Evolutionary conservation across 2,113 vertebrate species (phyloP).

Genomic region (Delphinus delphis): DNA sequence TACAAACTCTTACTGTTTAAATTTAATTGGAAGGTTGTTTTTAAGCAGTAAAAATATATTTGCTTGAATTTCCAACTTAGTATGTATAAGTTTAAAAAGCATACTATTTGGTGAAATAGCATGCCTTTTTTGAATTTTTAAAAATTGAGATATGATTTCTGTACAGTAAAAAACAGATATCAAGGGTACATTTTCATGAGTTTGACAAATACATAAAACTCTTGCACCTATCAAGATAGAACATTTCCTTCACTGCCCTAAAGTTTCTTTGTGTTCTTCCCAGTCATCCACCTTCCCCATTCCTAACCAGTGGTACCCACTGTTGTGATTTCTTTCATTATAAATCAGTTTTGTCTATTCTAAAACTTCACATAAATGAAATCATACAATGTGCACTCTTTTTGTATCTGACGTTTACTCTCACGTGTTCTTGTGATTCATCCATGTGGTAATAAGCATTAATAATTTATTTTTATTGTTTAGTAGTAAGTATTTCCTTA

Average conservation of each 20-base stretch:
- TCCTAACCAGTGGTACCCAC: not conserved
- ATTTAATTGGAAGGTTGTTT: constrained; percentile 3
- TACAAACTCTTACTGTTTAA: not conserved
- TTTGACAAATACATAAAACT: not conserved
- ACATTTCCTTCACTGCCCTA: not conserved
- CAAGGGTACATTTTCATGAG: not conserved
- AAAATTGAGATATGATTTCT: not conserved
- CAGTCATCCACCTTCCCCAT: not conserved
- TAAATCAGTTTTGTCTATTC: not conserved
- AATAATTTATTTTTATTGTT: constrained; percentile 8
- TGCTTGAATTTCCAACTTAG: constrained; percentile 46
- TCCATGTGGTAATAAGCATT: not conserved
- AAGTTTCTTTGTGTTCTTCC: not conserved
- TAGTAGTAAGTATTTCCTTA: constrained; percentile 8
- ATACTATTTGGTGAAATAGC: not conserved
- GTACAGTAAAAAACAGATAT: not conserved
- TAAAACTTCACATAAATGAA: constrained; percentile 34
- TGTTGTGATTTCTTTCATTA: not conserved
- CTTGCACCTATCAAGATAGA: not conserved
- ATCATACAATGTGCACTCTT: not conserved
- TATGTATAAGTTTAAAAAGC: constrained; percentile 26
- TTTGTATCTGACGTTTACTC: constrained; percentile 6
- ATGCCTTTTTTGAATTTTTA: not conserved
- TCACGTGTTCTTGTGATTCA: not conserved
- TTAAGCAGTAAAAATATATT: not conserved